Conservation (phyloP, 2,888 invertebrate species). For the Drosophila diplacantha region DNA sequence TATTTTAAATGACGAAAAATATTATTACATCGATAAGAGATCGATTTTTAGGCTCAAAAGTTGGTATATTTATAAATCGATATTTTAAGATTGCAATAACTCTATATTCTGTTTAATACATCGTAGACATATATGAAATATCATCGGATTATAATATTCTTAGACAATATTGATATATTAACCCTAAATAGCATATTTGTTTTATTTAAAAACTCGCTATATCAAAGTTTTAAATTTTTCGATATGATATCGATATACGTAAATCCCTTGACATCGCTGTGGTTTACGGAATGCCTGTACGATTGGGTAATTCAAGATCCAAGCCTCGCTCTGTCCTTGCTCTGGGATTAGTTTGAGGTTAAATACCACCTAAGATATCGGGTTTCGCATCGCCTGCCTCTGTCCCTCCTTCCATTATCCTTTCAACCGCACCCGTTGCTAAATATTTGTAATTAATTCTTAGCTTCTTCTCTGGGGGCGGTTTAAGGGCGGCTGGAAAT, state of each 20-base stretch:
- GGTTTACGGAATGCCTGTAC: background rate
- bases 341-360: slow-evolving; percentile 10
- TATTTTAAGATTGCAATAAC: background rate
- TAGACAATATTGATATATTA: too few relatives aligned
- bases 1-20: background rate
- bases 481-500: slow-evolving; percentile 10
- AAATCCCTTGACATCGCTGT: background rate
- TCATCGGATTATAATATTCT: background rate
- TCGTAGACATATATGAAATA: background rate
- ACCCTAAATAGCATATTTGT: too few relatives aligned
- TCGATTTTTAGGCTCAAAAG: too few relatives aligned
- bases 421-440: slow-evolving; percentile 11
- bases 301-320: background rate
- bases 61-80: too few relatives aligned
- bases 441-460: slow-evolving; percentile 22
- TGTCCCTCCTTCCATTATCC: background rate
- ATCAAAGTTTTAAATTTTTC: background rate
- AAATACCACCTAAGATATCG: slow-evolving; percentile 9
- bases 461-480: slow-evolving; percentile 1
- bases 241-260: background rate
- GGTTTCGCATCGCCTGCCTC: background rate
- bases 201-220: background rate
- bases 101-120: background rate
- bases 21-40: too few relatives aligned
- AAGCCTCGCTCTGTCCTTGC: background rate